Conservation (phyloP, 2,113 vertebrate genomes). For the Proterorhinus semilunaris region DNA sequence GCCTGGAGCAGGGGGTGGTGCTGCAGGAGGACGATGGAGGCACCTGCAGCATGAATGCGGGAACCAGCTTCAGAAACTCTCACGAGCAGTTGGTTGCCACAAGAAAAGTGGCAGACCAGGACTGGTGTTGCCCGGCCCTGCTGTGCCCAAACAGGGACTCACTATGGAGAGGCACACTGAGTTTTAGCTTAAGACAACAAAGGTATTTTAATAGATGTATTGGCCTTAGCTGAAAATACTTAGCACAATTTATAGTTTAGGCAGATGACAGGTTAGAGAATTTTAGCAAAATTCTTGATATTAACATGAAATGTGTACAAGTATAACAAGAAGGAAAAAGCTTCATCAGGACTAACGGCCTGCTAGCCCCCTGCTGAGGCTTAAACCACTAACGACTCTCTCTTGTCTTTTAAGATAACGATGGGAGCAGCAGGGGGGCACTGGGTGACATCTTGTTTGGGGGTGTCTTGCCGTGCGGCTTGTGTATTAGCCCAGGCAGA, state of each 20-base stretch:
- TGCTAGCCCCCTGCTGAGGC: slow-evolving; percentile 50
- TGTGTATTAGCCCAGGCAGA: slow-evolving; percentile 63
- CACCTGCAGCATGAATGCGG: slow-evolving; percentile 54
- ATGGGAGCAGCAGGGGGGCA: slow-evolving; percentile 49
- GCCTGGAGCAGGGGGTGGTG: slow-evolving; percentile 24
- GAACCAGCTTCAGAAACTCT: slow-evolving; percentile 54
- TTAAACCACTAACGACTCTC: slow-evolving; percentile 71
- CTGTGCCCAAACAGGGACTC: slow-evolving; percentile 47
- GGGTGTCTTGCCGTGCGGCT: slow-evolving; percentile 32
- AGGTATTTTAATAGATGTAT: no score
- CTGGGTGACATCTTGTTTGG: slow-evolving; percentile 63
- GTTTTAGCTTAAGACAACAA: neutral
- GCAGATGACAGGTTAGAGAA: neutral
- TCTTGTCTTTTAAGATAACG: slow-evolving; percentile 69
- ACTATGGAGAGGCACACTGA: slow-evolving; percentile 29
- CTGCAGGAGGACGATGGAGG: slow-evolving; percentile 35
- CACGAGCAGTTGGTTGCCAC: slow-evolving; percentile 48
- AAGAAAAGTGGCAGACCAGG: slow-evolving; percentile 47
- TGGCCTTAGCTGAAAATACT: neutral
- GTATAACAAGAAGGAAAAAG: neutral
- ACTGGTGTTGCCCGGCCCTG: slow-evolving; percentile 57
- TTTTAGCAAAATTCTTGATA: no score
- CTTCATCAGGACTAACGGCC: slow-evolving; percentile 2
- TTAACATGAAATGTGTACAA: no score
- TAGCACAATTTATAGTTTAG: neutral